These are phyloP conservation scores for Drosophila nr. perissopoda DNA, from an alignment of 2,888 invertebrate genomes.

Conservation along the genomic window DNA sequence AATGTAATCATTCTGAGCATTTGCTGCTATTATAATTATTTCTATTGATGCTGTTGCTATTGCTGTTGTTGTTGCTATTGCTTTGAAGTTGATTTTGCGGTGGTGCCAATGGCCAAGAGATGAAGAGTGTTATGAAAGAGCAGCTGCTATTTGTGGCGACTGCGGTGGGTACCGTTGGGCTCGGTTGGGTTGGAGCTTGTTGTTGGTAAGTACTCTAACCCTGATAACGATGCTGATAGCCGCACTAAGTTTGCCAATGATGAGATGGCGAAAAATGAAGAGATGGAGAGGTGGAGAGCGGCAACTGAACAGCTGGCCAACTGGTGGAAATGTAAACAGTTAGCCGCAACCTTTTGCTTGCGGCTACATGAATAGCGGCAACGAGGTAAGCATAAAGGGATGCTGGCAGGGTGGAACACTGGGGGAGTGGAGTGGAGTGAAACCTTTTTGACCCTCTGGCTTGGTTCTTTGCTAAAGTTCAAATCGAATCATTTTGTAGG, in stretches of 20 bases:
- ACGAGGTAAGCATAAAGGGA: neutral
- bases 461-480: constrained; percentile 16
- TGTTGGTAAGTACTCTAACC: constrained; percentile 1
- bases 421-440: neutral
- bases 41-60: constrained; percentile 9
- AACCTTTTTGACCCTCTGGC: constrained; percentile 14
- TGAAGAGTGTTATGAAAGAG: constrained; percentile 6
- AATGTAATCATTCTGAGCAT: constrained; percentile 19
- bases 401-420: neutral
- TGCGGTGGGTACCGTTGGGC: constrained; percentile 17
- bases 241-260: constrained; percentile 17
- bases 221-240: constrained; percentile 38
- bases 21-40: constrained; percentile 21
- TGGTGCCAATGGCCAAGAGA: constrained; percentile 7
- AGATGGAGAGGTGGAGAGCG: neutral
- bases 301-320: constrained; percentile 7
- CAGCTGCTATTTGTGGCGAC: constrained; percentile 13
- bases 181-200: neutral
- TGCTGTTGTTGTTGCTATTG: constrained; percentile 7
- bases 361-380: neutral
- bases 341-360: constrained; percentile 49
- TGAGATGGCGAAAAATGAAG: constrained; percentile 2
- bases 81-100: constrained; percentile 50
- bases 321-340: constrained; percentile 14
- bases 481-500: constrained; percentile 73